phyloP scores from a whole-genome alignment of 2,888 invertebrate genomes.

The Auanema freiburgensis region DNA sequence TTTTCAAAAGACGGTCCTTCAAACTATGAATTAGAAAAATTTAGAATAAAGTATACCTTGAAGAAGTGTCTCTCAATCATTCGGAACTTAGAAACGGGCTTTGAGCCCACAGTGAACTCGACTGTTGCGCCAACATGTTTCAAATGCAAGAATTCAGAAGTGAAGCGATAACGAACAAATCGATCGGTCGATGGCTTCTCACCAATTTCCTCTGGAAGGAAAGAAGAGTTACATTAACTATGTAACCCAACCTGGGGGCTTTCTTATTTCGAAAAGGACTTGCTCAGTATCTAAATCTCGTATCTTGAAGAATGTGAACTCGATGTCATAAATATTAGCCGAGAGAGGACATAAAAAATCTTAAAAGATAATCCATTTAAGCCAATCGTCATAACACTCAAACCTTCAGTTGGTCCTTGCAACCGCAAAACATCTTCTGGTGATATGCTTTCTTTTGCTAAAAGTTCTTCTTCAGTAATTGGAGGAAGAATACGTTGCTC shows the following conservation, averaged over 20 bases:
- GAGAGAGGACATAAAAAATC: constrained; percentile 89
- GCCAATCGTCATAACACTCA: neutral
- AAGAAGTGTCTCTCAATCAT: constrained; percentile 97
- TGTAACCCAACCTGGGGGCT: constrained; percentile 68
- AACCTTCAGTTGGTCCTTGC: constrained; percentile 32
- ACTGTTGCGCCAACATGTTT: constrained; percentile 98
- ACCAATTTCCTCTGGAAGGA: constrained; percentile 1
- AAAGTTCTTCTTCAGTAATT: constrained; percentile 29
- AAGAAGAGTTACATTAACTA: no score
- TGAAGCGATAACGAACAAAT: constrained; percentile 97
- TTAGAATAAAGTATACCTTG: constrained; percentile 27
- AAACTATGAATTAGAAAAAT: constrained; percentile 64
- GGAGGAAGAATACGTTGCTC: constrained; percentile 20
- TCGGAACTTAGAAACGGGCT: constrained; percentile 87
- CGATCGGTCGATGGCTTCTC: constrained; percentile 72
- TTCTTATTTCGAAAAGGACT: constrained; percentile 91
- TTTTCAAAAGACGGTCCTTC: constrained; percentile 86
- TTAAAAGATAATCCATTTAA: constrained; percentile 58
- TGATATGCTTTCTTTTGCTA: constrained; percentile 24
- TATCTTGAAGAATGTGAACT: constrained; percentile 94
- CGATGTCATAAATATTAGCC: constrained; percentile 94
- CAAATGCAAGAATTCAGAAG: constrained; percentile 85
- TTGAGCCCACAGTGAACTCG: constrained; percentile 90
- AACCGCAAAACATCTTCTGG: constrained; percentile 37
- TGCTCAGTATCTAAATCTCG: constrained; percentile 85